Evolutionary conservation across 2,888 invertebrate species (phyloP).

Genomic region (Pachliopta kotzebuea): DNA sequence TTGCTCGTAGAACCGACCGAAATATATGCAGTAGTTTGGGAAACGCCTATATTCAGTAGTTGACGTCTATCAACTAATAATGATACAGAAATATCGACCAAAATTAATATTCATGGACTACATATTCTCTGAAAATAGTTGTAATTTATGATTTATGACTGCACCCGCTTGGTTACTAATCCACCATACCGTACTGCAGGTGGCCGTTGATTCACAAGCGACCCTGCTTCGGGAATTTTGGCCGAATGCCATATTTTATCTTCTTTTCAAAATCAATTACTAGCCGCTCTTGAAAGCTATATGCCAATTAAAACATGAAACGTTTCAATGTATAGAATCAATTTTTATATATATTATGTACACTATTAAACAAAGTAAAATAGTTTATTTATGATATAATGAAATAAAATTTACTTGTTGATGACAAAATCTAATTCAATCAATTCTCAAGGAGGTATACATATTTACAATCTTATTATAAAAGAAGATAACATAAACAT

Average conservation of each 20-base stretch:
- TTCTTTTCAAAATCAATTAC: slow-evolving; percentile 22
- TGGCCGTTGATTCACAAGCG: slow-evolving; percentile 15
- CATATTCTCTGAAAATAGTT: not conserved
- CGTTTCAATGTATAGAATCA: not conserved
- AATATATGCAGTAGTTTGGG: no score
- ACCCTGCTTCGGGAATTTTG: slow-evolving; percentile 17
- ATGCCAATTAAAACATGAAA: slow-evolving; percentile 25
- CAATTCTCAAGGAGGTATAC: no score
- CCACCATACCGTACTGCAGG: slow-evolving; percentile 26
- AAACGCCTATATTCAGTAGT: no score
- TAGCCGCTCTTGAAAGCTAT: slow-evolving; percentile 22
- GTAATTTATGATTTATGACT: slow-evolving; percentile 10
- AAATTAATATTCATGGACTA: no score
- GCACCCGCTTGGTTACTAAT: slow-evolving; percentile 17
- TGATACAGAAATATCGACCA: no score
- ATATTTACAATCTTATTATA: no score
- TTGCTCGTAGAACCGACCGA: no score
- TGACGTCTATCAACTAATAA: no score
- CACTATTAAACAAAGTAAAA: not conserved
- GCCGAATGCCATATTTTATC: slow-evolving; percentile 23
- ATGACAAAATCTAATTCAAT: no score
- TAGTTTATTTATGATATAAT: not conserved
- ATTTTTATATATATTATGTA: not conserved
- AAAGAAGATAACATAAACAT: no score
- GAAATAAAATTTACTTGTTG: not conserved